Base-by-base conservation (phyloP, 2,113 vertebrate species). In the Archocentrus centrarchus region DNA sequence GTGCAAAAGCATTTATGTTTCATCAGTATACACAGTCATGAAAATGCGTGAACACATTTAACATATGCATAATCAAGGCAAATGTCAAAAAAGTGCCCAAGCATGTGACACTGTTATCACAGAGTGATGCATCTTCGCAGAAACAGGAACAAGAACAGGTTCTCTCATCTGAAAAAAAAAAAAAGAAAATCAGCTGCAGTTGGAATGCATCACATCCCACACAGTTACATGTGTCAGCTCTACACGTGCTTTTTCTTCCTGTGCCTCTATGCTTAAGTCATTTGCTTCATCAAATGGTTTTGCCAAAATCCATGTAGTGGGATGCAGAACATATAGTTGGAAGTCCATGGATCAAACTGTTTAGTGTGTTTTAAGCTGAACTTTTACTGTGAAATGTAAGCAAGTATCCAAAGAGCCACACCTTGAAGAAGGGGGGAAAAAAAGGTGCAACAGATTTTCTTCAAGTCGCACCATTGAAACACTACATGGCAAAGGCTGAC, bases 41-140 rank as follows among this genome's bases (percentile, higher is more conserved):
- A 75, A 79, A 80, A 84, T 70, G 44, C 84, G 44, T 59, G 14
- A 60, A 85, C 86, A 79, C 30, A 62, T 55, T 90, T 75, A 85
- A 83, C 80, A 87, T 87, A 89, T 91, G 89, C 80, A 86, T 83
- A 81, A 85, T 92, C 85, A 90, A 85, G 80, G 81, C 53, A 87
- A 91, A 92, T 86, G 89, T 92, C 63, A 82, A 82, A 82, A n/a
- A 91, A 62, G 87, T 85, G 39, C 77, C 78, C 59, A 68, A 81
- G 80, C 84, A 81, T 80, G 85, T 89, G 86, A 90, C 81, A 78
- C 75, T 11, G 77, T 91, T 90, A 88, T 89, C 80, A 77, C 88
- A 85, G 89, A 24, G 4, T 86, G 82, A 86, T 84, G 79, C 85
- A 89, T 88, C 76, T 82, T 79, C 5, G 20, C 62, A 30, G 80